Conservation (phyloP, 2,888 invertebrate genomes). For the Empis livida region DNA sequence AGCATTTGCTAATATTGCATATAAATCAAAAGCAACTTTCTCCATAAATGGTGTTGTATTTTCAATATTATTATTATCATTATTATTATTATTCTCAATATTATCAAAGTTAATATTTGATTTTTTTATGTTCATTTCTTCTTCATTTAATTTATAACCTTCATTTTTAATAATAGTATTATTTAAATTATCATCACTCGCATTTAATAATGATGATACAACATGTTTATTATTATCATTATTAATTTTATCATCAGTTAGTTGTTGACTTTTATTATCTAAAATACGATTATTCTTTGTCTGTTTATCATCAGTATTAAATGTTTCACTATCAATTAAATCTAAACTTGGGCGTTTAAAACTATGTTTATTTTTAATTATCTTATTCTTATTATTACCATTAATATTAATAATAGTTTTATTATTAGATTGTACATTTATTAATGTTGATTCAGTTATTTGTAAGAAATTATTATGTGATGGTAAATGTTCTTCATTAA, state of each 20-base stretch:
- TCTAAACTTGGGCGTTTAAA: conserved; percentile 62
- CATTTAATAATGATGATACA: not conserved
- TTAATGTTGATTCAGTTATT: too few species aligned
- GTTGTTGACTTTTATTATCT: conserved; percentile 25
- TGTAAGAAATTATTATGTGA: conserved; percentile 42
- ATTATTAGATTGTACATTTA: conserved; percentile 41
- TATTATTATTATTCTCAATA: conserved; percentile 15
- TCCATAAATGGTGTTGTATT: conserved; percentile 55
- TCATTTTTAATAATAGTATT: conserved; percentile 1
- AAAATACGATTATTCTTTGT: conserved; percentile 28
- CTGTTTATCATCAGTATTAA: conserved; percentile 49
- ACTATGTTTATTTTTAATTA: conserved; percentile 7
- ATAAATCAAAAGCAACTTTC: conserved; percentile 69
- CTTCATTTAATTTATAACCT: conserved; percentile 3
- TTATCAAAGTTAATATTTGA: conserved; percentile 12
- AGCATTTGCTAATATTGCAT: conserved; percentile 59
- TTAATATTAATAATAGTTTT: conserved; percentile 45
- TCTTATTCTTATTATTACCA: not conserved
- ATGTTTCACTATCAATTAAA: conserved; percentile 68
- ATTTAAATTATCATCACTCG: not conserved
- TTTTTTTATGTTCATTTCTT: conserved; percentile 12
- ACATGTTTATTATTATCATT: not conserved
- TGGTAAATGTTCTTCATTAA: conserved; percentile 45
- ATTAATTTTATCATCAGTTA: too few species aligned
- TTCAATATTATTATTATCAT: conserved; percentile 12